These are phyloP conservation scores for Hystrix cristata DNA, from an alignment of 2,113 vertebrate species.

Conservation along the genomic window DNA sequence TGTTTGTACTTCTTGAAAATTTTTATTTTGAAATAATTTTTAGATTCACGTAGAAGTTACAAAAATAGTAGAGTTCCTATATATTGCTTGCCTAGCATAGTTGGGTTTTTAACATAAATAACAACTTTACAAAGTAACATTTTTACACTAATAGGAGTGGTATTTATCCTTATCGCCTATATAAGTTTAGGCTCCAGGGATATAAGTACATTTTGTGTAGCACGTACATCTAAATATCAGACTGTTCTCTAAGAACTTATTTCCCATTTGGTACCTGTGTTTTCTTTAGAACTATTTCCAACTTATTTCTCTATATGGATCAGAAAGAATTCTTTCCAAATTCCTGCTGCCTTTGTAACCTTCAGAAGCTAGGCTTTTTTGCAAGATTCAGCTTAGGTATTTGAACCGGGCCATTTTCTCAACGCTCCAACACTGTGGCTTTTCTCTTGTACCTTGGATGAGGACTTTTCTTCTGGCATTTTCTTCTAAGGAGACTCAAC, in stretches of 20 bases:
- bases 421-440: background rate
- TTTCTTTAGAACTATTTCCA: constrained; percentile 22
- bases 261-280: background rate
- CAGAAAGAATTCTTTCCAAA: background rate
- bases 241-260: background rate
- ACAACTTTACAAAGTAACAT: background rate
- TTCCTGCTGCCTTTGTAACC: background rate
- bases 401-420: background rate
- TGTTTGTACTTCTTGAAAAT: background rate
- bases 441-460: background rate
- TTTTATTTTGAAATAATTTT: constrained; percentile 8
- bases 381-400: background rate
- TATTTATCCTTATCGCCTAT: background rate
- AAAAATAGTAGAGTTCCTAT: background rate
- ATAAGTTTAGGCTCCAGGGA: background rate
- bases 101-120: background rate
- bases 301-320: background rate
- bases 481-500: background rate
- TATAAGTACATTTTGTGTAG: background rate
- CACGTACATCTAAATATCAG: background rate
- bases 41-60: background rate
- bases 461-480: background rate
- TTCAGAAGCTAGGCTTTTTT: background rate
- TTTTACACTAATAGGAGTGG: background rate
- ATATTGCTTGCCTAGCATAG: background rate